Evolutionary conservation across 1,140 invertebrate genomes (phyloP).

Genomic region (Theocolax elegans): DNA sequence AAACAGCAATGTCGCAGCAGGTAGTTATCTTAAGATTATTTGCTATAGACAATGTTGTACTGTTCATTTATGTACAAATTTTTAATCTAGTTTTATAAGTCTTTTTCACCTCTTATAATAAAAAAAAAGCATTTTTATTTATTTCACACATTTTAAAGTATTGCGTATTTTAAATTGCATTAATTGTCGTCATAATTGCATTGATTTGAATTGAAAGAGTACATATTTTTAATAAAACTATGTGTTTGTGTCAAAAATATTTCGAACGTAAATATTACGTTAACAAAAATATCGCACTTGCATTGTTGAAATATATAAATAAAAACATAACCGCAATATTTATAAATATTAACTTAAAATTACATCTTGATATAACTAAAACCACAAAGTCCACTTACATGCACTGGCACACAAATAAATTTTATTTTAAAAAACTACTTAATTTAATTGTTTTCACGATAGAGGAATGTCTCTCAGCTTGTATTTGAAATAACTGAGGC

Average conservation of each 20-base stretch:
- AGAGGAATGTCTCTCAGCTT: slow-evolving; percentile 27
- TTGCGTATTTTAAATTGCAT: slow-evolving; percentile 13
- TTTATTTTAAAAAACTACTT: slow-evolving; percentile 19
- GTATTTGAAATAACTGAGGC: slow-evolving; percentile 24
- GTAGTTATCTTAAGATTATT: slow-evolving; percentile 17
- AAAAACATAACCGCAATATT: slow-evolving; percentile 24
- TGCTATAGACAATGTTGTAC: slow-evolving; percentile 11
- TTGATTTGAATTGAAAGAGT: not conserved
- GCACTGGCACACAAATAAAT: slow-evolving; percentile 29
- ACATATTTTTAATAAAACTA: not conserved
- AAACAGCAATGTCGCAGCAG: slow-evolving; percentile 29
- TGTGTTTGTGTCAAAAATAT: slow-evolving; percentile 10
- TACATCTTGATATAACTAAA: slow-evolving; percentile 26
- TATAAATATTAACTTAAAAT: not conserved
- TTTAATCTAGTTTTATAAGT: slow-evolving; percentile 22
- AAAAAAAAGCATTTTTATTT: slow-evolving; percentile 53
- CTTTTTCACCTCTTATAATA: slow-evolving; percentile 27
- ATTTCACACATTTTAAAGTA: slow-evolving; percentile 55
- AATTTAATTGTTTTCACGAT: slow-evolving; percentile 4
- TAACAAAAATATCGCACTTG: slow-evolving; percentile 1
- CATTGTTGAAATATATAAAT: not conserved
- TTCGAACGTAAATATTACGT: slow-evolving; percentile 35
- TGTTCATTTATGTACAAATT: slow-evolving; percentile 35
- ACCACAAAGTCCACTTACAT: slow-evolving; percentile 12
- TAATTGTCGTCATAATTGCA: not conserved